Percentiles rank a stretch among this genome's conserved stretches.
Conservation (phyloP, 1,140 invertebrate genomes). For the Oryzaephilus surinamensis region DNA sequence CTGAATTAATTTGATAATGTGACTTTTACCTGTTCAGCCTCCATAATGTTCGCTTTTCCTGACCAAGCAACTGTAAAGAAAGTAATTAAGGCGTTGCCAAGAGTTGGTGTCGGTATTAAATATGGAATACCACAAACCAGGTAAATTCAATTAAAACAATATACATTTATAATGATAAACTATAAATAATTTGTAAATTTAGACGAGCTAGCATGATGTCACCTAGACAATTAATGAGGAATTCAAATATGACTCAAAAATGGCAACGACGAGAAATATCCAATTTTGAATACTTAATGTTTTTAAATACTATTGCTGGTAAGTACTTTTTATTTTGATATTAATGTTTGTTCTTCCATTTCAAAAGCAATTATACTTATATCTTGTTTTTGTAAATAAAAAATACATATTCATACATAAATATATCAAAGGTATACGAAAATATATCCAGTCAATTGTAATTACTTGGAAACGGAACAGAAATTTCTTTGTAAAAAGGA, state of each 20-base stretch:
- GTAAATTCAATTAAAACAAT: constrained; percentile 38
- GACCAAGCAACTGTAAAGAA: constrained; percentile 96
- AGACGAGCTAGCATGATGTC: constrained; percentile 97
- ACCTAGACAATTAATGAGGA: constrained; percentile 92
- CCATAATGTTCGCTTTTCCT: constrained; percentile 96
- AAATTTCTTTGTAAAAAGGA: constrained; percentile 8
- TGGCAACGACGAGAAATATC: constrained; percentile 98
- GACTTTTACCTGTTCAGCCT: constrained; percentile 56
- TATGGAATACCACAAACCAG: constrained; percentile 97
- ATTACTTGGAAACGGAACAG: constrained; percentile 6
- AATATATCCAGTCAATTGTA: too few species aligned
- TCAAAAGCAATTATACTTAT: too few species aligned
- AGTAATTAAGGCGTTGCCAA: constrained; percentile 93
- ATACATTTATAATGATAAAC: too few species aligned
- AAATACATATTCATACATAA: too few species aligned
- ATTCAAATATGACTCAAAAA: constrained; percentile 99
- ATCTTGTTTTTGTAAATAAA: too few species aligned
- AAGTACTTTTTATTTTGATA: constrained; percentile 35
- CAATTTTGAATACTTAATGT: constrained; percentile 99
- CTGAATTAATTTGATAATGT: constrained; percentile 1
- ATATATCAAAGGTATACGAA: too few species aligned
- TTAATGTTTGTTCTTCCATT: too few species aligned
- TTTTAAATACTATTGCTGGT: constrained; percentile 98
- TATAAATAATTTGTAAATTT: constrained; percentile 30
- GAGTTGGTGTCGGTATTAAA: constrained; percentile 98